Base-by-base conservation (phyloP, 1,140 invertebrate genomes). In the Magallana ariakensis region DNA sequence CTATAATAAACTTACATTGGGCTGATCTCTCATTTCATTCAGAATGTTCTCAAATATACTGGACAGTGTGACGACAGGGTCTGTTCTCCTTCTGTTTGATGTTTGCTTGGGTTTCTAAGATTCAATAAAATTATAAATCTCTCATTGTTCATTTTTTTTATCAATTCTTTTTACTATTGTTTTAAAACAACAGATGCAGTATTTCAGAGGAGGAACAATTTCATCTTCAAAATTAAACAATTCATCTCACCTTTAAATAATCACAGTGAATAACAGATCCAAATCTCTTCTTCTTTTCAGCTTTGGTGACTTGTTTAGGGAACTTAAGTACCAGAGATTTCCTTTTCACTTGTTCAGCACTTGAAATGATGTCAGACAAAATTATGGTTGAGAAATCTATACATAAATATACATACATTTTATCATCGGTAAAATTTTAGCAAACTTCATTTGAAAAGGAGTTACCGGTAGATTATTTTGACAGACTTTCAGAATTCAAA, bases 1-100 rank as follows among this genome's bases (percentile, higher is more conserved):
- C 33, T 46, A 46, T 46, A 54, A 19, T 75, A 11, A 75, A 92
- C 92, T 93, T 91, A 94, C 97, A 94, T 99, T 98, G 0, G 98
- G 97, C 92, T 99, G 94, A 91, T 97, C 97, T 84, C 98, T 95
- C 96, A 99, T 97, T 93, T 99, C 98, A 92, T 98, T 99, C 0
- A 99, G 95, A 88, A 99, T 98, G 19, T 96, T 96, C 94, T 99
- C 98, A 60, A 99, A 95, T 85, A 99, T 97, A 0, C 97, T 98
- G 0, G 98, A 98, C 89, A 99, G 95, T 0, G 98, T 98, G 13
- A 99, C 98, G 0, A 99, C 96, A 0, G 99, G 99, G 95, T 99
- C 98, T 0, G 99, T 99, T 84, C 99, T 95, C n/a, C 98, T 95
- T 53, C 99, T 95, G 94, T 99, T 99, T 0, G 98, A 97, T 0